Evolutionary conservation across 1,140 invertebrate species (phyloP), one percentile per base, ranked within the genome.

Genomic region (Idris sp.): DNA sequence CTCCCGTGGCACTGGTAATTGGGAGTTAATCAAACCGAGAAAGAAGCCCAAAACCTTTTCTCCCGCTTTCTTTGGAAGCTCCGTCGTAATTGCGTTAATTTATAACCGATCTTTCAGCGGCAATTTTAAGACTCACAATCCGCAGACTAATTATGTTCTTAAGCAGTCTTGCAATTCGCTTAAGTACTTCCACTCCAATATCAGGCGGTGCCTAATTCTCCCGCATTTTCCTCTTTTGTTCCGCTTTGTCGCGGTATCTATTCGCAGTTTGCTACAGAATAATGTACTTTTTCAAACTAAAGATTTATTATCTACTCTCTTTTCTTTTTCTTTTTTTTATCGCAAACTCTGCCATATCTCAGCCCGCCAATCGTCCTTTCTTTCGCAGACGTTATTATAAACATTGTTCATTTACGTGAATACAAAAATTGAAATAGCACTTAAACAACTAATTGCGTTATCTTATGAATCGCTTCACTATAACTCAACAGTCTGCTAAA

Each of bases 51-150:
- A 16, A 43, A 43, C 51, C 30, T 18, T 1, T 10, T 13, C 15
- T 25, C 16, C 10, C 26, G 14, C 31, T 4, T 15, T 4, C 14
- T 40, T 44, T 5, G 38, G 40, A n/a, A n/a, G n/a, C n/a, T n/a
- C n/a, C n/a, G n/a, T n/a, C 53, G 75, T 80, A 83, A 84, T 83
- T 83, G 77, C 81, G 79, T 82, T 80, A 83, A 82, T 82, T 81
- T 80, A 80, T 83, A 78, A 75, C 73, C 73, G 73, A 77, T 77
- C 75, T 72, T 75, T 64, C 74, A 58, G 49, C 75, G 76, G 26
- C 68, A 81, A 79, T 82, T 72, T 58, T 72, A 56, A 80, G n/a
- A 82, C 82, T 77, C 65, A 62, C 1, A 4, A 54, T 53, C 71
- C 75, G 48, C 48, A 35, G 43, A 77, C 80, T 84, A 84, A 83